Conservation (phyloP, 2,113 vertebrate species). For the Macroglossus sobrinus region DNA sequence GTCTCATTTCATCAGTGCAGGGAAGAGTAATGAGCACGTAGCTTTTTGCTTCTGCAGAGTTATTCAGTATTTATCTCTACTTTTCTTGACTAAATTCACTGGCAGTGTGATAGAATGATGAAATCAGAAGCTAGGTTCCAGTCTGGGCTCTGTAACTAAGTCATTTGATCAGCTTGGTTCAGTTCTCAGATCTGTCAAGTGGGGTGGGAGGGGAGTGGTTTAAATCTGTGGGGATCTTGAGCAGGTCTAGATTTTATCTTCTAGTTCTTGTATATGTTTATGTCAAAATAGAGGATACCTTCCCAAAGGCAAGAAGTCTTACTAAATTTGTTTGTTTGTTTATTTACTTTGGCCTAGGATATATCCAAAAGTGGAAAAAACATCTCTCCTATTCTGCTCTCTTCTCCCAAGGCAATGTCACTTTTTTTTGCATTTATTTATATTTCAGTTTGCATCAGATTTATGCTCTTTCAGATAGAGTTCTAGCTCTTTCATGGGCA, state of each 20-base stretch:
- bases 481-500: background rate
- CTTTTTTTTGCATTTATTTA: constrained; percentile 4
- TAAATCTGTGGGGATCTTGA: background rate
- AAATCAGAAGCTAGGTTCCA: background rate
- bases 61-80: background rate
- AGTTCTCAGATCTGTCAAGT: background rate
- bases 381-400: background rate
- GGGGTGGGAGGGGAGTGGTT: background rate
- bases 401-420: background rate
- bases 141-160: background rate
- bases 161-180: background rate
- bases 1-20: background rate
- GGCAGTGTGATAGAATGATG: background rate
- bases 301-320: constrained; percentile 14
- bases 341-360: background rate
- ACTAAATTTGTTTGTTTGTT: background rate
- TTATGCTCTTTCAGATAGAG: background rate
- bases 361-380: background rate
- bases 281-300: background rate
- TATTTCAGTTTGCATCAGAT: background rate
- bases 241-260: background rate
- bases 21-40: background rate
- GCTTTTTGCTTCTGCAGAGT: background rate
- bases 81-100: background rate
- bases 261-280: background rate